Conservation (phyloP, 2,797 vertebrate species). For the Rhinophrynus dorsalis region DNA sequence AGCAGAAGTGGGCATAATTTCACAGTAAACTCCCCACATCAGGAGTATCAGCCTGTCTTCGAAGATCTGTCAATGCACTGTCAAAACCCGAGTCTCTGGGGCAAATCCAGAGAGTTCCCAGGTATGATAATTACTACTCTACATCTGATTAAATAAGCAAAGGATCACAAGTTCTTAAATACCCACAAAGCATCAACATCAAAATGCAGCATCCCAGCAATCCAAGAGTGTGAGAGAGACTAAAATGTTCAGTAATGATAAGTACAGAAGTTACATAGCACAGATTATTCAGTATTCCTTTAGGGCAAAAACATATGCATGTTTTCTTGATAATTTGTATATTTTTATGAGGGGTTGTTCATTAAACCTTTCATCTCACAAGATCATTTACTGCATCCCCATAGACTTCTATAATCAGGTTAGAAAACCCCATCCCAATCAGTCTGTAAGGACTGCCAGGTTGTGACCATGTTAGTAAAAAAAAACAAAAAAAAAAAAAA, state of each 20-base stretch:
- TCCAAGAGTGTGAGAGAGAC: neutral
- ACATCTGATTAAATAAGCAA: slow-evolving; percentile 23
- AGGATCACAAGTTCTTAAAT: neutral
- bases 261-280: slow-evolving; percentile 7
- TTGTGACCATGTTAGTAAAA: no score
- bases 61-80: no score
- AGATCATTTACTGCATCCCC: no score
- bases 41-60: no score
- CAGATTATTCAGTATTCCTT: neutral
- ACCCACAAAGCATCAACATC: slow-evolving; percentile 14
- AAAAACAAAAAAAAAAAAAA: no score
- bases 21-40: no score
- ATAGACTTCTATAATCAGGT: no score
- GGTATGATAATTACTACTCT: neutral
- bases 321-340: neutral
- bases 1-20: no score
- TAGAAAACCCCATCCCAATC: no score
- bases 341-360: neutral
- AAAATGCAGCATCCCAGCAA: slow-evolving; percentile 1
- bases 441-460: no score
- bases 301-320: neutral
- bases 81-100: no score
- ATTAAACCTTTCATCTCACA: neutral
- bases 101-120: no score
- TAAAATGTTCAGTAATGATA: slow-evolving; percentile 17